phyloP scores from a whole-genome alignment of 2,888 invertebrate genomes.

The Conistra vaccinii region DNA sequence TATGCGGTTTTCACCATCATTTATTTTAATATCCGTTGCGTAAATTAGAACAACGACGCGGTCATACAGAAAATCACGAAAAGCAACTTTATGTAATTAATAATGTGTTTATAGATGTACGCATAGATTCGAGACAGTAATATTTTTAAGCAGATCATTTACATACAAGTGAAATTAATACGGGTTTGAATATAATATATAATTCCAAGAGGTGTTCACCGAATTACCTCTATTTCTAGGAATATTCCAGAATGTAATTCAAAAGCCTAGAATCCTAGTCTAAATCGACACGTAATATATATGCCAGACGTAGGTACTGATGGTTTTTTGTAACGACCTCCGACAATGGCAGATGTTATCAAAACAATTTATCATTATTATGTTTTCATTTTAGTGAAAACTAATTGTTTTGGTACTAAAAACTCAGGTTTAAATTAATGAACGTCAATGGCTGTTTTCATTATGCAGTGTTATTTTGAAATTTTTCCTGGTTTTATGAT shows the following conservation, averaged over 20 bases:
- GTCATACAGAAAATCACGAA: neutral
- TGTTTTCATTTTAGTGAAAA: conserved; percentile 5
- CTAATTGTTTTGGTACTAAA: conserved; percentile 15
- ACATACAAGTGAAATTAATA: neutral
- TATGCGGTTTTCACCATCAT: too few relatives aligned
- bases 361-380: conserved; percentile 19
- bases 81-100: neutral
- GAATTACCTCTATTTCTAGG: neutral
- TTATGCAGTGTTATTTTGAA: conserved; percentile 2
- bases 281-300: conserved; percentile 20
- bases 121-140: neutral
- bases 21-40: neutral
- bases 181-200: too few relatives aligned
- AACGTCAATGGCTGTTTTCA: neutral
- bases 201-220: neutral
- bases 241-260: neutral
- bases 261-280: neutral
- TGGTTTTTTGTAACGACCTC: conserved; percentile 16
- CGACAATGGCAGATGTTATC: conserved; percentile 23
- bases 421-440: conserved; percentile 12
- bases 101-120: neutral
- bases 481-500: neutral
- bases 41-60: neutral
- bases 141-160: neutral
- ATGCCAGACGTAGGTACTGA: conserved; percentile 11